phyloP scores from a whole-genome alignment of 2,888 invertebrate species.

The Apotomis capreana region DNA sequence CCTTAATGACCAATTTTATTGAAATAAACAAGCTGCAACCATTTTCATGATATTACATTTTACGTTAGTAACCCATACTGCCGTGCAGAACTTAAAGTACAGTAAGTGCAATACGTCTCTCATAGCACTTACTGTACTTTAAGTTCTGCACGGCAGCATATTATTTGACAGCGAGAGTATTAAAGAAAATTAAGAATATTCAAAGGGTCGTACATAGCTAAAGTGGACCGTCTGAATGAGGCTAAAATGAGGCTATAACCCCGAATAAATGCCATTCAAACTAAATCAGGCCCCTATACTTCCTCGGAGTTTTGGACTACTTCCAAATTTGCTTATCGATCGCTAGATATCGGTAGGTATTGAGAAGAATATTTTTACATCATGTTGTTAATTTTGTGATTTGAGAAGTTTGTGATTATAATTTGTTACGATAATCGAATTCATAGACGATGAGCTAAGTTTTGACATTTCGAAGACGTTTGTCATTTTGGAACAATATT shows the following conservation, averaged over 20 bases:
- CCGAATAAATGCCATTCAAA: constrained; percentile 21
- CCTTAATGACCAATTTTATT: too few relatives aligned
- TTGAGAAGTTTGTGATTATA: background rate
- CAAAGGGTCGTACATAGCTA: background rate
- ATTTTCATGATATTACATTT: too few relatives aligned
- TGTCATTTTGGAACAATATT: too few relatives aligned
- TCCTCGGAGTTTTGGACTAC: constrained; percentile 27
- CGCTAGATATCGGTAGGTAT: constrained; percentile 17
- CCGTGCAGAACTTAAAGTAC: too few relatives aligned
- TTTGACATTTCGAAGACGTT: background rate
- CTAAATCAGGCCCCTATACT: constrained; percentile 30
- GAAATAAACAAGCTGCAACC: background rate
- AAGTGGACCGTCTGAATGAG: constrained; percentile 16
- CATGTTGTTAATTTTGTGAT: constrained; percentile 3
- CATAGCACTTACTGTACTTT: too few relatives aligned
- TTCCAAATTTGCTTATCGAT: constrained; percentile 38
- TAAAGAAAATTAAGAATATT: background rate
- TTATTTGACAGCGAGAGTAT: background rate
- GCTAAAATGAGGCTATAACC: constrained; percentile 22
- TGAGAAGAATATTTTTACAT: background rate
- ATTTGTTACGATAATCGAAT: constrained; percentile 1
- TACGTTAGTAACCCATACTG: too few relatives aligned
- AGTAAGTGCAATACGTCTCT: too few relatives aligned
- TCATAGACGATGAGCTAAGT: background rate
- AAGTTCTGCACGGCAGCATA: too few relatives aligned